phyloP scores from a whole-genome alignment of 2,113 vertebrate species.

The Poeciliopsis retropinna region DNA sequence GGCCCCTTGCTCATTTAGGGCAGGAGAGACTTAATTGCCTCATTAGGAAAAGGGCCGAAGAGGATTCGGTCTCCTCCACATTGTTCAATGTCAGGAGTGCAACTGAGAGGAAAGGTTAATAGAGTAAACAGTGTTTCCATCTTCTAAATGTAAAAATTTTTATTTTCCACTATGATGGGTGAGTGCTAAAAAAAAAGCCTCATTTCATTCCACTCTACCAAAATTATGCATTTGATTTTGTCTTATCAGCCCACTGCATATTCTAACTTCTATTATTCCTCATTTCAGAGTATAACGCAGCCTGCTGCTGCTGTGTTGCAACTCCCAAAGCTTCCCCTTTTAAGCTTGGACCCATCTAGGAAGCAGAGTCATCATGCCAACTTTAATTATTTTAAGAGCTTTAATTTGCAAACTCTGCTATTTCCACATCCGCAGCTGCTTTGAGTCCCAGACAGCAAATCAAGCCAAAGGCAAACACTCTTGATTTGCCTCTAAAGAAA shows the following conservation, averaged over 20 bases:
- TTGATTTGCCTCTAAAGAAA: constrained; percentile 63
- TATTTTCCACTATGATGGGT: constrained; percentile 47
- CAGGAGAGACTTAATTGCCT: constrained; percentile 80
- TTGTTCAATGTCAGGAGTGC: constrained; percentile 79
- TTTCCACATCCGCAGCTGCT: constrained; percentile 62
- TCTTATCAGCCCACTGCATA: constrained; percentile 30
- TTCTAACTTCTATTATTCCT: constrained; percentile 41
- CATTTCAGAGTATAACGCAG: constrained; percentile 21
- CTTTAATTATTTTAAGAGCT: constrained; percentile 83
- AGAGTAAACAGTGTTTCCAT: constrained; percentile 68
- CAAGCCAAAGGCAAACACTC: constrained; percentile 71
- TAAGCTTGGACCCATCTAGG: constrained; percentile 56
- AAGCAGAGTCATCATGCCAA: constrained; percentile 66
- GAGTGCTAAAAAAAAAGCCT: constrained; percentile 34
- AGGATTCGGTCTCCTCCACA: constrained; percentile 70
- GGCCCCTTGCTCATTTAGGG: constrained; percentile 60
- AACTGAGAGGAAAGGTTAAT: constrained; percentile 78
- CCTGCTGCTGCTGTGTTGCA: constrained; percentile 36
- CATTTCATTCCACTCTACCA: constrained; percentile 31
- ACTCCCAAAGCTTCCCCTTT: constrained; percentile 51
- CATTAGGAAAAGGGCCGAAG: constrained; percentile 76
- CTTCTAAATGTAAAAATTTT: constrained; percentile 60
- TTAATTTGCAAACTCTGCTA: constrained; percentile 72
- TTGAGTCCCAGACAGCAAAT: constrained; percentile 71
- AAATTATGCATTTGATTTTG: constrained; percentile 36